Evolutionary conservation across 2,888 invertebrate species (phyloP).

Genomic region (Scelioninae gen. 2): DNA sequence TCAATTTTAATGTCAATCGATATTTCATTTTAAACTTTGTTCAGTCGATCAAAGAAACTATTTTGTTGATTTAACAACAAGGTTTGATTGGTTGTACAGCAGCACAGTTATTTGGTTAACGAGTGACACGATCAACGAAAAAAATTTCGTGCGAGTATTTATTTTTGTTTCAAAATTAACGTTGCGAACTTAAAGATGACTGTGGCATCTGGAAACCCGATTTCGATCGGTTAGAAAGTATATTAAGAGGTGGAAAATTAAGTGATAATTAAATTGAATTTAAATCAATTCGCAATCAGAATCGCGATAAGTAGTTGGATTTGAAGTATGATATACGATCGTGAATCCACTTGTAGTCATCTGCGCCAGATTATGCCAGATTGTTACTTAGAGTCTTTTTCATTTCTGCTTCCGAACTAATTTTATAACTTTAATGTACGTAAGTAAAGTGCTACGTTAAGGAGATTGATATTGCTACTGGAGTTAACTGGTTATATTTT

Average conservation of each 20-base stretch:
- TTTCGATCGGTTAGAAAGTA: too few relatives aligned
- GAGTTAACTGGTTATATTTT: background rate
- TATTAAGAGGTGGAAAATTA: background rate
- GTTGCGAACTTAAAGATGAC: too few relatives aligned
- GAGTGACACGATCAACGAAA: too few relatives aligned
- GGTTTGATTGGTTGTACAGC: too few relatives aligned
- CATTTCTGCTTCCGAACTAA: slow-evolving; percentile 1
- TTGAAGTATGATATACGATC: background rate
- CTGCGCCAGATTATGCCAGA: slow-evolving; percentile 1
- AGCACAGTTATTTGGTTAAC: too few relatives aligned
- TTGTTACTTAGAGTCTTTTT: background rate
- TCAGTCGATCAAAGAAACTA: too few relatives aligned
- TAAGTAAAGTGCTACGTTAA: slow-evolving; percentile 3
- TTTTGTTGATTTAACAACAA: too few relatives aligned
- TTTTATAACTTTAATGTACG: slow-evolving; percentile 5
- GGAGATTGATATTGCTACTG: slow-evolving; percentile 6
- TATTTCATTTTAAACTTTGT: too few relatives aligned
- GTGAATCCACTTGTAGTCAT: background rate
- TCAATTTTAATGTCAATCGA: too few relatives aligned
- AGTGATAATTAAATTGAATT: background rate
- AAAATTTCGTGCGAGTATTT: too few relatives aligned
- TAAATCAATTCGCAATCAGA: background rate
- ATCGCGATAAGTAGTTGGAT: background rate
- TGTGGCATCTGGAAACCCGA: too few relatives aligned
- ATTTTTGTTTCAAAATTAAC: too few relatives aligned